Conservation (phyloP, 2,113 vertebrate species). For the Xyrauchen texanus region DNA sequence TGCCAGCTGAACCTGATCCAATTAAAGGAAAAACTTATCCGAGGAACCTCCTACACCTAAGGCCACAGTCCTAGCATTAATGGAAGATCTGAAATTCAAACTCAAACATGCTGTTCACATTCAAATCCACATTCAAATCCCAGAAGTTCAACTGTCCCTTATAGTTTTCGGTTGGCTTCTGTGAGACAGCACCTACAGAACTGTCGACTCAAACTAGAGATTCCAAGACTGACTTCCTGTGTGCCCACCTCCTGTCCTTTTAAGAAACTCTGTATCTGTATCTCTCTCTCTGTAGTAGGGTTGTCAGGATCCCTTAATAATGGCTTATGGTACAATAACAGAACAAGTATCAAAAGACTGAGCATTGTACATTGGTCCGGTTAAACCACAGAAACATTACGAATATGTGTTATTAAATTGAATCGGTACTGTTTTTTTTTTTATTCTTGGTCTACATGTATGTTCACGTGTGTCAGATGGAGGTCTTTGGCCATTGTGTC, state of each 20-base stretch:
- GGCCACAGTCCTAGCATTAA: neutral
- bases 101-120: constrained; percentile 22
- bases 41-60: constrained; percentile 10
- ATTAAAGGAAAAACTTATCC: constrained; percentile 30
- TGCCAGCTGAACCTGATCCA: neutral
- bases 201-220: neutral
- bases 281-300: neutral
- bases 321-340: too few relatives aligned
- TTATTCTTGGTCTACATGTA: too few relatives aligned
- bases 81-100: constrained; percentile 24
- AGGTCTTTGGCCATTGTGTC: too few relatives aligned
- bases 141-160: neutral
- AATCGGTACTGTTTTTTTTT: too few relatives aligned
- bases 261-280: neutral
- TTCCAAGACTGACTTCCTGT: too few relatives aligned
- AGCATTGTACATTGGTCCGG: too few relatives aligned
- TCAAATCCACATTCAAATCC: constrained; percentile 19
- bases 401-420: too few relatives aligned
- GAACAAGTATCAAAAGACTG: too few relatives aligned
- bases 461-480: too few relatives aligned
- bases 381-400: too few relatives aligned
- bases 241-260: neutral
- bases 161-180: neutral
- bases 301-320: too few relatives aligned
- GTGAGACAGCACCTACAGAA: constrained; percentile 18